Percentiles rank a stretch among this genome's conserved stretches.
Conservation (phyloP, 92 coral and sea anemone genomes). For the Meandrina meandrites region DNA sequence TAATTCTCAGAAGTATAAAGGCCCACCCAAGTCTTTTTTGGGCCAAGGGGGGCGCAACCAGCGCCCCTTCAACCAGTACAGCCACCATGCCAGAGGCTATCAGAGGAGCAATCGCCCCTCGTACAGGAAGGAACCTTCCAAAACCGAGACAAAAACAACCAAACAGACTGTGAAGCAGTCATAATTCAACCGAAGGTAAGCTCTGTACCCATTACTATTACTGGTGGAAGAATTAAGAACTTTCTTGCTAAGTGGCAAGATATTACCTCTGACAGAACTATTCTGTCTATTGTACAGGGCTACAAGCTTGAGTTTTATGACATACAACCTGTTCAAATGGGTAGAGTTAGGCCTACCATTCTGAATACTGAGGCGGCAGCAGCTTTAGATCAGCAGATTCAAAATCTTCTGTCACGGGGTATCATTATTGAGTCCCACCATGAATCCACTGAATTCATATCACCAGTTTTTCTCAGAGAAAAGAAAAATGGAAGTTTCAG, state of each 20-base stretch:
- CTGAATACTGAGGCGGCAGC: constrained; percentile 6
- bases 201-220: constrained; percentile 19
- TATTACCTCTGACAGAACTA: constrained; percentile 36
- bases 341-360: constrained; percentile 14
- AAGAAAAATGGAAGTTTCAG: constrained; percentile 25
- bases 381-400: constrained; percentile 24
- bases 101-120: constrained; percentile 14
- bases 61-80: constrained; percentile 41
- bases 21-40: constrained; percentile 27
- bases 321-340: constrained; percentile 28
- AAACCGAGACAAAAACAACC: constrained; percentile 22
- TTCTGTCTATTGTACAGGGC: constrained; percentile 41
- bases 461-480: constrained; percentile 26
- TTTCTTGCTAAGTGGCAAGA: constrained; percentile 46
- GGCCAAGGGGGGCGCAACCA: constrained; percentile 42
- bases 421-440: constrained; percentile 10
- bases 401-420: not conserved
- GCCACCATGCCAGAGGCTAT: constrained; percentile 24
- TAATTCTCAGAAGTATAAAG: constrained; percentile 28
- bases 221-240: constrained; percentile 38
- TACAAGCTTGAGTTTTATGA: constrained; percentile 45
- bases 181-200: constrained; percentile 27
- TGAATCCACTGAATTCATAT: constrained; percentile 18
- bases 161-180: constrained; percentile 42
- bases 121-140: constrained; percentile 28